Base-by-base conservation (phyloP, 2,888 invertebrate species). In the Orthonychiurus folsomi region DNA sequence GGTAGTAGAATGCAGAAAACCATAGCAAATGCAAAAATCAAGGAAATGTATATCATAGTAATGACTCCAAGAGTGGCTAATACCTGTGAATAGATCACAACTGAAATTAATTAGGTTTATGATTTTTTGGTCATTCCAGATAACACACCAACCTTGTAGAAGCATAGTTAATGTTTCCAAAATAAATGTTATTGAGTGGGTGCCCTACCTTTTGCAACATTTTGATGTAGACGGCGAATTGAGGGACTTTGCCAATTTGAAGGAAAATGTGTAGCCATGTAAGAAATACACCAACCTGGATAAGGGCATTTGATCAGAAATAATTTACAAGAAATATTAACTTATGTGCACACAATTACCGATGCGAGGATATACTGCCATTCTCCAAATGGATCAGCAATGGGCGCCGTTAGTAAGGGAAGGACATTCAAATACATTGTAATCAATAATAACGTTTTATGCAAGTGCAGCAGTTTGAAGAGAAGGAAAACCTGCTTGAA, bases 241-340 rank as follows among this genome's bases (percentile, higher is more conserved):
- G 3, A 18, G 59, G 48, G 20, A 59, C 18, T 50, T 59, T 59
- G 2, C 59, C 59, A 23, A 59, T 23, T 23, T 59, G 59, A 48
- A 59, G n/a, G 24, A 59, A 59, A 50, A 59, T 59, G 9, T 59
- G 59, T 23, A 24, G 47, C 59, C 59, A 59, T 9, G 59, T 20
- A 12, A 59, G 50, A 15, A 59, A 48, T 2, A 59, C 26, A 25
- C 59, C 59, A n/a, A 50, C 15, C 59, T 59, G 37, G 5, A 48
- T 48, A 5, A 57, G 3, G 3, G 5, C n/a, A n/a, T n/a, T n/a
- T n/a, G n/a, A n/a, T 9, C 9, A 57, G 26, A 59, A 50, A 20
- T 25, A 3, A 21, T 28, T 47, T 37, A 57, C 23, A 47, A 55
- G 3, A 12, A 23, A 55, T 24, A 5, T 55, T 23, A 55, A 55